Base-by-base conservation (phyloP, 2,113 vertebrate species). In the Urocolius indicus region DNA sequence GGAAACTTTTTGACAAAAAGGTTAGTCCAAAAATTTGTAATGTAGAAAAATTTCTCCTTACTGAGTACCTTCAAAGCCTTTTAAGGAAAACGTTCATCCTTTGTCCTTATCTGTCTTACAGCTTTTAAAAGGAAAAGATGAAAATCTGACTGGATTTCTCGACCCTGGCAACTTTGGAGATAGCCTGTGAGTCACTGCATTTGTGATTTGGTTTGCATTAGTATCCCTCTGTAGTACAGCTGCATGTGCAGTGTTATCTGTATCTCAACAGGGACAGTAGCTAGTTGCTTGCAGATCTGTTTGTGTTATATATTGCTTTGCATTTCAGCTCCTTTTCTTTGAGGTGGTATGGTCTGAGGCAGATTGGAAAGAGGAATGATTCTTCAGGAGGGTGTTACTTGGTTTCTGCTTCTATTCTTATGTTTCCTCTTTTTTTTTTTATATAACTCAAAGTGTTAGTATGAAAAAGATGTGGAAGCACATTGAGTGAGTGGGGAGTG, bases 151-250 rank as follows among this genome's bases (percentile, higher is more conserved):
- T 10, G 99, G 99, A 16, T 99, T 99, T 96, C 97, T 99, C 30
- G 99, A 99, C 66, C 99, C 99, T 59, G 98, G 98, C 59, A 98
- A 99, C 97, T 99, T 99, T 82, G 98, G 98, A 94, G 99, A 99
- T 51, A 99, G 98, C 79, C 98, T 99, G 99, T 99, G 96, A 99
- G 99, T 97, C 5, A 2, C 38, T 38, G 67, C 11, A 3, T n/a
- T 30, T 0, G 3, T 55, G 59, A 17, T 98, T 69, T 92, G 69
- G 59, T 58, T 52, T n/a, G 69, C n/a, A 2, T 16, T 27, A 54
- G 71, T 13, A 5, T 54, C 8, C 29, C 68, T 81, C 13, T 52
- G 67, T 55, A 32, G 13, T 32, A 48, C 58, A 32, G 2, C 5
- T 41, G 48, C 71, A 3, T 8, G 20, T 13, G 13, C 4, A 0